A percentile compares a stretch with the other conserved stretches of the same genome.
Conservation (phyloP, 2,113 vertebrate genomes). For the Phrynosoma platyrhinos region DNA sequence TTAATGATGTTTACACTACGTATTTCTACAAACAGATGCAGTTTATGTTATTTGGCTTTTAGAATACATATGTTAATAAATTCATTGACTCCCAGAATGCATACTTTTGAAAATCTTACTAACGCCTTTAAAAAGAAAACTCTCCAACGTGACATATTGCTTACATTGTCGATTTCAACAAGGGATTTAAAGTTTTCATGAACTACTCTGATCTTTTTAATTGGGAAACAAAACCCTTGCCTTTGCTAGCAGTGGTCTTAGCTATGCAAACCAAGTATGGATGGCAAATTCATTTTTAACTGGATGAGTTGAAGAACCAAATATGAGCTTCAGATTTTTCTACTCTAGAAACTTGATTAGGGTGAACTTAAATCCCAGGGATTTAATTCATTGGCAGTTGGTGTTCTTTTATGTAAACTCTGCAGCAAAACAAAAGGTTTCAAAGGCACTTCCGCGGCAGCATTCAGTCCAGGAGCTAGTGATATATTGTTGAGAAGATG, state of each 20-base stretch:
- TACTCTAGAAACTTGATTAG: background rate
- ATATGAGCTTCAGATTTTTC: background rate
- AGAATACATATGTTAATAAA: no score
- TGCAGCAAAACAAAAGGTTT: background rate
- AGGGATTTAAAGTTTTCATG: background rate
- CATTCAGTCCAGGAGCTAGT: rapidly evolving
- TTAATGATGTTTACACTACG: no score
- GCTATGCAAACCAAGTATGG: background rate
- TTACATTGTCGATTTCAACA: background rate
- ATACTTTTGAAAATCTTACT: background rate
- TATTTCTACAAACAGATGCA: no score
- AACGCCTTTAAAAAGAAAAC: background rate
- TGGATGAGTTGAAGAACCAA: background rate
- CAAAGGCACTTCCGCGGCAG: background rate
- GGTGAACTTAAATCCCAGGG: no score
- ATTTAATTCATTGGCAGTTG: background rate
- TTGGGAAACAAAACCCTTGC: background rate
- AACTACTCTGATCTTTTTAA: background rate
- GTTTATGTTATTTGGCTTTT: no score
- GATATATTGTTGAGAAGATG: background rate
- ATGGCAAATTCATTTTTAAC: background rate
- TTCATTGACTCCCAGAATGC: background rate
- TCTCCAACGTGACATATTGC: background rate
- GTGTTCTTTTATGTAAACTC: background rate
- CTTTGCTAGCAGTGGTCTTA: background rate